These are phyloP conservation scores for Fundulus diaphanus DNA, from an alignment of 2,797 vertebrate genomes.

Conservation along the genomic window DNA sequence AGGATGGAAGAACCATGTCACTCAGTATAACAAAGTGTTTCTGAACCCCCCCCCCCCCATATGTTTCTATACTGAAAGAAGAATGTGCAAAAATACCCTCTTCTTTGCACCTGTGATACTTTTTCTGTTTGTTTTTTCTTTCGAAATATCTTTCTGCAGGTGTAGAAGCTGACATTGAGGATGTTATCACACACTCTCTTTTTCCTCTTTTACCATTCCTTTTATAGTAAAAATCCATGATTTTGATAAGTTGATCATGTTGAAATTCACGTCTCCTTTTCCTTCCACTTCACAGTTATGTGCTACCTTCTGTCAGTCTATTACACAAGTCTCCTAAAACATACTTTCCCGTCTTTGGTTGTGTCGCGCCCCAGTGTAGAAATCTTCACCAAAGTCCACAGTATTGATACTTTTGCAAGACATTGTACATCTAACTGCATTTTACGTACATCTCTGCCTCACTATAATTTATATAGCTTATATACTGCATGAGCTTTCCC, in stretches of 20 bases:
- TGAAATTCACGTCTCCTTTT: neutral
- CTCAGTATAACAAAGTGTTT: too few species aligned
- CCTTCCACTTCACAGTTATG: too few species aligned
- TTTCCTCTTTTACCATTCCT: too few species aligned
- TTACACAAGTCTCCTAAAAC: neutral
- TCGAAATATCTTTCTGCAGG: too few species aligned
- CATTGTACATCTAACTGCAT: neutral
- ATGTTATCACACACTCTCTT: too few species aligned
- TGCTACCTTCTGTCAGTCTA: neutral
- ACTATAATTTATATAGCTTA: neutral
- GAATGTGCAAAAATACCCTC: neutral
- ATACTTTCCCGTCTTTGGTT: neutral
- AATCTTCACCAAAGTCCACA: neutral
- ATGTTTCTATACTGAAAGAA: neutral
- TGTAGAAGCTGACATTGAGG: too few species aligned
- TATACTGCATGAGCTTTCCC: neutral
- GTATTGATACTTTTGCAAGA: too few species aligned
- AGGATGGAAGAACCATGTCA: too few species aligned
- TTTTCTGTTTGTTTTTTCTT: too few species aligned
- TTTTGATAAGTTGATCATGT: neutral
- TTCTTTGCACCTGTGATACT: too few species aligned
- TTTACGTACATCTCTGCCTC: neutral
- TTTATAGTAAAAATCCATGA: neutral
- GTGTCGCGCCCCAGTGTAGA: too few species aligned
- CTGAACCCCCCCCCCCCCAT: too few species aligned